Evolutionary conservation across 2,113 vertebrate species (phyloP).

Genomic region (Rattus rattus): DNA sequence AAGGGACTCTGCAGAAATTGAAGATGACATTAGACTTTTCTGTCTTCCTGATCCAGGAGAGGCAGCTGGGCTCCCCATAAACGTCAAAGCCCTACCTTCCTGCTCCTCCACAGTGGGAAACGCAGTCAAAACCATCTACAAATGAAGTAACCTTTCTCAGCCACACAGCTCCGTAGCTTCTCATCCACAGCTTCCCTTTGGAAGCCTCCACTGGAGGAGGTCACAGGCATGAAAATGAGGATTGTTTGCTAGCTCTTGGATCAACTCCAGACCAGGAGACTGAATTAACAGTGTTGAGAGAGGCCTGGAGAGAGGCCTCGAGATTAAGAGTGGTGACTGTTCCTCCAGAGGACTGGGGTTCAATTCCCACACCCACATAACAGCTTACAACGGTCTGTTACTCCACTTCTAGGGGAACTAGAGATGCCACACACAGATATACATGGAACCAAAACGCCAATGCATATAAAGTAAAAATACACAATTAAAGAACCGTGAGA

Average conservation of each 20-base stretch:
- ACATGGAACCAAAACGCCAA: background rate
- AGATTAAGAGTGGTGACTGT: background rate
- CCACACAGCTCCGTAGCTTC: background rate
- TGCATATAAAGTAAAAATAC: background rate
- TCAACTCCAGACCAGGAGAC: background rate
- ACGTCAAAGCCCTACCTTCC: slow-evolving; percentile 13
- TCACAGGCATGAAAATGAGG: background rate
- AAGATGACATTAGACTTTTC: slow-evolving; percentile 49
- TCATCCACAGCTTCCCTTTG: background rate
- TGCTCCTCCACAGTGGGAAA: background rate
- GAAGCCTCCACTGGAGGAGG: slow-evolving; percentile 30
- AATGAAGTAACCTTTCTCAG: slow-evolving; percentile 59
- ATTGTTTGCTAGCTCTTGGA: background rate
- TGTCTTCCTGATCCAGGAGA: slow-evolving; percentile 57
- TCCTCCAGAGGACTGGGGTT: background rate
- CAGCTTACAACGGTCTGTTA: background rate
- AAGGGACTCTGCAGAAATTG: background rate
- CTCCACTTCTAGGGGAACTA: background rate
- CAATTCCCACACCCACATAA: background rate
- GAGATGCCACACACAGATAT: background rate
- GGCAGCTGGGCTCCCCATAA: background rate
- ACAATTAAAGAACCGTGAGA: background rate
- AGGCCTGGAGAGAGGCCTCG: background rate
- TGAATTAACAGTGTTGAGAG: background rate
- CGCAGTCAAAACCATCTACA: background rate